A percentile compares a stretch with the other conserved stretches of the same genome.
Evolutionary conservation across 2,888 invertebrate species (phyloP).

Genomic region (Conus canariensis): DNA sequence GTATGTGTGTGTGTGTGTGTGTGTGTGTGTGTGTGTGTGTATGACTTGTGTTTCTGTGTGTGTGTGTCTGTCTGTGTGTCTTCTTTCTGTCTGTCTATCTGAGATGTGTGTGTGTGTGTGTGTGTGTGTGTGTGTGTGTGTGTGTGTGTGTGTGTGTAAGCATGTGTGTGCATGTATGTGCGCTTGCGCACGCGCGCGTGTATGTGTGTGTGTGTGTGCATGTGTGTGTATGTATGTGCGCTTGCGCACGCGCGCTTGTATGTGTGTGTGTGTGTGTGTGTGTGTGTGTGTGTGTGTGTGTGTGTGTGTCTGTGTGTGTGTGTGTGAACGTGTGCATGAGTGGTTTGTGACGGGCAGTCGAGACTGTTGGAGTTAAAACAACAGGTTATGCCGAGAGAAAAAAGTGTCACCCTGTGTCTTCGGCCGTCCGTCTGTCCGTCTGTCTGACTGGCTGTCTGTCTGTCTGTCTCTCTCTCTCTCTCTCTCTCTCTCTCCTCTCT

Average conservation of each 20-base stretch:
- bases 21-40: not conserved
- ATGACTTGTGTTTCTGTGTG: slow-evolving; percentile 11
- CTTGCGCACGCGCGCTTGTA: not conserved
- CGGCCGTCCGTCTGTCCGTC: too few species aligned
- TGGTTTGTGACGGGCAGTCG: not conserved
- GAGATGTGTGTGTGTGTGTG: not conserved
- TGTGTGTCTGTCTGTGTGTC: not conserved
- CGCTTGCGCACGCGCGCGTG: not conserved
- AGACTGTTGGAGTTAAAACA: too few species aligned
- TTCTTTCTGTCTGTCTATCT: not conserved
- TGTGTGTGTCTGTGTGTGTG: slow-evolving; percentile 17
- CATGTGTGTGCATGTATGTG: slow-evolving; percentile 21
- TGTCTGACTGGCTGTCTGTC: too few species aligned
- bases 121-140: slow-evolving; percentile 1
- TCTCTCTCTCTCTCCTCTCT: too few species aligned
- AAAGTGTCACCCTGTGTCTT: too few species aligned
- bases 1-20: not conserved
- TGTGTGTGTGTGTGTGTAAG: slow-evolving; percentile 22
- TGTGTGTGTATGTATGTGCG: slow-evolving; percentile 23
- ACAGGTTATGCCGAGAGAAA: too few species aligned
- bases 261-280: not conserved
- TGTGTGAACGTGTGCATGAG: slow-evolving; percentile 1
- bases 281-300: not conserved
- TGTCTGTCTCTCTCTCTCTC: too few species aligned
- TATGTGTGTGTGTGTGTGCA: slow-evolving; percentile 22